These are phyloP conservation scores for Archips crataeganus DNA, from an alignment of 2,888 invertebrate species.

Conservation along the genomic window DNA sequence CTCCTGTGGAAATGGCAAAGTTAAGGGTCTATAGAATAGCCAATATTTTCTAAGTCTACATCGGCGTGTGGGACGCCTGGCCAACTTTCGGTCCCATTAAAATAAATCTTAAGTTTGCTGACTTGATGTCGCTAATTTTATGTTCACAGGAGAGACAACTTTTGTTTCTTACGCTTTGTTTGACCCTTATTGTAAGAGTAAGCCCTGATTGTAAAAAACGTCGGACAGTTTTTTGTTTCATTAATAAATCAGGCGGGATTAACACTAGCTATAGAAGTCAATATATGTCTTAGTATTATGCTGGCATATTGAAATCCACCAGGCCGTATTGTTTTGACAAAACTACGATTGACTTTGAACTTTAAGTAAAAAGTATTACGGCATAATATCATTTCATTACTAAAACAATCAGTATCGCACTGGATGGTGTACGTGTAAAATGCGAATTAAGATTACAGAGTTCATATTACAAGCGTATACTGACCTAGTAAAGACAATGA, in stretches of 20 bases:
- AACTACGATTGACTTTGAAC: slow-evolving; percentile 14
- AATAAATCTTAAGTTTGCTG: too few relatives aligned
- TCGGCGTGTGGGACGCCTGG: too few relatives aligned
- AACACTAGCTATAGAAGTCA: not conserved
- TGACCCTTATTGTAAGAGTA: too few relatives aligned
- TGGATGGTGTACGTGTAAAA: slow-evolving; percentile 46
- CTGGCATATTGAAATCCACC: slow-evolving; percentile 57
- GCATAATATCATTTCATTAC: slow-evolving; percentile 7
- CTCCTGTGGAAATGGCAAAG: too few relatives aligned
- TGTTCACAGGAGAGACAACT: too few relatives aligned
- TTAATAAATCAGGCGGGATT: not conserved
- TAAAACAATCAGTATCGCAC: not conserved
- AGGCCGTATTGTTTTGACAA: slow-evolving; percentile 34
- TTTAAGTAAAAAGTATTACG: not conserved
- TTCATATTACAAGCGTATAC: slow-evolving; percentile 65
- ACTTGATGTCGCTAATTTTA: too few relatives aligned
- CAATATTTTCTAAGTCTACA: too few relatives aligned
- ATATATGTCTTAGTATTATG: slow-evolving; percentile 21
- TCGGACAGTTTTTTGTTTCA: too few relatives aligned
- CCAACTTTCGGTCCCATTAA: too few relatives aligned
- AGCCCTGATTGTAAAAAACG: too few relatives aligned
- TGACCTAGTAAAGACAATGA: slow-evolving; percentile 70
- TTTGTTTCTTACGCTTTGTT: too few relatives aligned
- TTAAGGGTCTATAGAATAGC: too few relatives aligned
- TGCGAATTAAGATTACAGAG: slow-evolving; percentile 54